Percentiles rank a stretch among this genome's conserved stretches.
Evolutionary conservation across 2,888 invertebrate genomes (phyloP).

Genomic region (Fragum whitleyi): DNA sequence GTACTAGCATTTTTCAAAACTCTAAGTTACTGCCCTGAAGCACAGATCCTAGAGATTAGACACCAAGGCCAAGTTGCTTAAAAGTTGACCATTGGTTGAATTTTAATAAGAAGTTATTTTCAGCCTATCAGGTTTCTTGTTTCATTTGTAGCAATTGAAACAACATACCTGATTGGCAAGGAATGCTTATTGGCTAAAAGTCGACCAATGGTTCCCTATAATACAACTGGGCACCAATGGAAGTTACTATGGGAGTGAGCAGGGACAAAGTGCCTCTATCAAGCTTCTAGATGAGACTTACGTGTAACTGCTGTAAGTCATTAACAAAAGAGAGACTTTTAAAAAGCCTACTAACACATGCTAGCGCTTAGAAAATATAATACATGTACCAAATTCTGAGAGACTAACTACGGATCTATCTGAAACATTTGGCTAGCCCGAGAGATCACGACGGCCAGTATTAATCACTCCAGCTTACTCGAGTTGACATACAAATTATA

Average conservation of each 20-base stretch:
- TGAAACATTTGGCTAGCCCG: neutral
- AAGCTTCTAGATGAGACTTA: conserved; percentile 1
- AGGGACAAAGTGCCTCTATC: neutral
- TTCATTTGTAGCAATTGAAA: too few species aligned
- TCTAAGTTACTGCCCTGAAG: neutral
- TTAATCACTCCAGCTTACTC: too few species aligned
- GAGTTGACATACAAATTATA: too few species aligned
- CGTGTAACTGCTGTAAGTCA: conserved; percentile 29
- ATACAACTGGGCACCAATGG: too few species aligned
- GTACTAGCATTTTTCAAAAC: too few species aligned
- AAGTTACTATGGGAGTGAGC: neutral
- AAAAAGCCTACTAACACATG: neutral
- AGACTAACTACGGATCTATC: neutral
- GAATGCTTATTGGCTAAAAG: too few species aligned
- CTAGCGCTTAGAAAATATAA: neutral
- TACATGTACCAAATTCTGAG: neutral
- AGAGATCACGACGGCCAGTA: conserved; percentile 4
- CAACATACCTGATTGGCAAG: too few species aligned
- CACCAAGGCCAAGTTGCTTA: too few species aligned
- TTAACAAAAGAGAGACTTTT: conserved; percentile 7
- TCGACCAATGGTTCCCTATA: too few species aligned
- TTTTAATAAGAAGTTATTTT: too few species aligned
- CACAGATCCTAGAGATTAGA: neutral
- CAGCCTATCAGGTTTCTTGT: too few species aligned
- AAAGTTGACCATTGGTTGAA: too few species aligned